Evolutionary conservation across 2,797 vertebrate species (phyloP).

Genomic region (Dipus sagitta): DNA sequence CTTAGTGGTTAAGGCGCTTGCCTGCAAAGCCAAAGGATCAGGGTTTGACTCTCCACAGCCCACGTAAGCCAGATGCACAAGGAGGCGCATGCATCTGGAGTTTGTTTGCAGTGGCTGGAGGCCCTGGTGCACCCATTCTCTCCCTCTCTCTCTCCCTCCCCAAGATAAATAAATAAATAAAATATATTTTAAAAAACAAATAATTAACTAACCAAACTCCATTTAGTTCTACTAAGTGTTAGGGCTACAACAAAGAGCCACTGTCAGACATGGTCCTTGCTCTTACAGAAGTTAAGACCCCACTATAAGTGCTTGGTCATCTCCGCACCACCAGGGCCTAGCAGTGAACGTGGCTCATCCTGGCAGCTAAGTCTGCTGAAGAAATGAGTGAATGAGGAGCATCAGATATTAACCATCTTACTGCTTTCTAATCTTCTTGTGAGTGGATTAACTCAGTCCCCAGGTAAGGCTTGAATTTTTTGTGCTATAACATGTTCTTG

Average conservation of each 20-base stretch:
- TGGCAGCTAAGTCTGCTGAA: conserved; percentile 31
- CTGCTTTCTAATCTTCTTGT: neutral
- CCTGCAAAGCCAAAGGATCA: too few species aligned
- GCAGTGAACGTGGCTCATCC: neutral
- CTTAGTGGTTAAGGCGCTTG: too few species aligned
- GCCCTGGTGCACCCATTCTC: too few species aligned
- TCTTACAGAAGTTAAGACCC: neutral
- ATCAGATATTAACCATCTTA: neutral
- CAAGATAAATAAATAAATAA: too few species aligned
- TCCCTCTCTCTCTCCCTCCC: too few species aligned
- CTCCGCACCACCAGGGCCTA: neutral
- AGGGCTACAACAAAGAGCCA: neutral
- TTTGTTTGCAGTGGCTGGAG: too few species aligned
- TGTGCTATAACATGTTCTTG: neutral
- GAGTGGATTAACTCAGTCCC: neutral
- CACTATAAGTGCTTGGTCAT: neutral
- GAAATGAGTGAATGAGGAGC: conserved; percentile 8
- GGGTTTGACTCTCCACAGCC: too few species aligned
- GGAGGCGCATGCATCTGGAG: too few species aligned
- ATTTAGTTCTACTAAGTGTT: neutral
- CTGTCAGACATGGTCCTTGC: neutral
- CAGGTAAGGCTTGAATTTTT: neutral
- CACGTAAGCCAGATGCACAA: too few species aligned
- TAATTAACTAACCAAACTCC: neutral
- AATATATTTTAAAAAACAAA: too few species aligned